Evolutionary conservation across 2,888 invertebrate genomes (phyloP).

Genomic region (Thumatha senex): DNA sequence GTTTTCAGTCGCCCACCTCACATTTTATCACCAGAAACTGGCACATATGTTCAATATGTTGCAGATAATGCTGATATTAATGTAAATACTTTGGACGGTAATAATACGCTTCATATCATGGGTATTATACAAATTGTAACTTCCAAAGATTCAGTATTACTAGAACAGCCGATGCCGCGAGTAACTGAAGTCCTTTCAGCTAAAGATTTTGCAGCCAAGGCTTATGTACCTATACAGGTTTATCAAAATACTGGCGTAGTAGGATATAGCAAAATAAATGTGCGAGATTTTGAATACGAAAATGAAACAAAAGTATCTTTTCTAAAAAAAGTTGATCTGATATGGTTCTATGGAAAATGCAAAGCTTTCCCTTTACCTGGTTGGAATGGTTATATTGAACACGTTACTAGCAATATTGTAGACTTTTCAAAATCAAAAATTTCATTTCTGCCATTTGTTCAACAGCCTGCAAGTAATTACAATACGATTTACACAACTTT

Average conservation of each 20-base stretch:
- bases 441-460: constrained; percentile 28
- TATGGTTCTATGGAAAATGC: constrained; percentile 31
- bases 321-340: constrained; percentile 26
- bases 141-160: constrained; percentile 14
- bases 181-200: constrained; percentile 20
- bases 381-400: constrained; percentile 31
- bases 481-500: constrained; percentile 29
- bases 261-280: constrained; percentile 30
- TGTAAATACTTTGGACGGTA: too few species aligned
- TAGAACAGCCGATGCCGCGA: constrained; percentile 7
- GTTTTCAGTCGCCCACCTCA: constrained; percentile 30
- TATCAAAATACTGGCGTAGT: constrained; percentile 33
- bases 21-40: constrained; percentile 23
- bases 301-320: constrained; percentile 13
- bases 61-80: constrained; percentile 34
- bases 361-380: constrained; percentile 21
- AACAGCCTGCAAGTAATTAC: constrained; percentile 29
- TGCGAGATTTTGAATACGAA: constrained; percentile 24
- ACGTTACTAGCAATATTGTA: constrained; percentile 5
- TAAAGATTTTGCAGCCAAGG: constrained; percentile 36
- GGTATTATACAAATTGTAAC: constrained; percentile 20
- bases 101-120: constrained; percentile 28
- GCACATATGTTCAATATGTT: constrained; percentile 28
- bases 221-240: constrained; percentile 40
- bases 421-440: constrained; percentile 25